These are phyloP conservation scores for Tinea semifulvella DNA, from an alignment of 2,888 invertebrate species.

Conservation along the genomic window DNA sequence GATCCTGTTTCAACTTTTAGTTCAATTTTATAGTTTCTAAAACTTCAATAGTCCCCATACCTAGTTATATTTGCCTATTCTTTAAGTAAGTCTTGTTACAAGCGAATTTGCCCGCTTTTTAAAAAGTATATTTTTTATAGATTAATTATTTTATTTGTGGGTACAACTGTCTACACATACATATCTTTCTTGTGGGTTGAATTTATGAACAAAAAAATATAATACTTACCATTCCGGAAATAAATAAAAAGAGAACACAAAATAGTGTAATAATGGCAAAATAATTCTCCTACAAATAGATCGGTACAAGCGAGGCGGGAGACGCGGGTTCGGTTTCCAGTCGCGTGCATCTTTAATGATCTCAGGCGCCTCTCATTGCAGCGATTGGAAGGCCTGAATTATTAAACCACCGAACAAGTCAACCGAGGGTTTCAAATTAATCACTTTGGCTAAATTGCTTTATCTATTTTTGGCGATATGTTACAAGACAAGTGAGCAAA, in stretches of 20 bases:
- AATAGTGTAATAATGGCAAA: neutral
- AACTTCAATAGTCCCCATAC: too few species aligned
- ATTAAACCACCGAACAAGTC: slow-evolving; percentile 25
- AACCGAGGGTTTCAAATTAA: slow-evolving; percentile 2
- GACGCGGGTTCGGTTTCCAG: slow-evolving; percentile 20
- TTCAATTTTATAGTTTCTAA: slow-evolving; percentile 49
- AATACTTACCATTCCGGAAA: neutral
- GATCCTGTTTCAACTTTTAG: slow-evolving; percentile 57
- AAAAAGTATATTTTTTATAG: too few species aligned
- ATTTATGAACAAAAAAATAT: neutral
- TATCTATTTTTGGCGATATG: neutral
- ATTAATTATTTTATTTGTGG: too few species aligned
- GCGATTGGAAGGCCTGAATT: slow-evolving; percentile 41
- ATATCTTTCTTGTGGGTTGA: neutral
- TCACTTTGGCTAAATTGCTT: neutral
- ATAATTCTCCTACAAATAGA: slow-evolving; percentile 4
- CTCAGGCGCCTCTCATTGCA: slow-evolving; percentile 31
- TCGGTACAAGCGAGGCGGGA: neutral
- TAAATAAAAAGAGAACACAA: neutral
- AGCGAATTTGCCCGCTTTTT: too few species aligned
- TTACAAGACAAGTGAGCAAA: too few species aligned
- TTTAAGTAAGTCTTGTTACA: too few species aligned
- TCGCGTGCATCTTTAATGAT: slow-evolving; percentile 40
- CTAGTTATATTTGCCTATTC: too few species aligned
- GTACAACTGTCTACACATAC: too few species aligned